phyloP scores from a whole-genome alignment of 2,797 vertebrate genomes.

The Girardinus metallicus region DNA sequence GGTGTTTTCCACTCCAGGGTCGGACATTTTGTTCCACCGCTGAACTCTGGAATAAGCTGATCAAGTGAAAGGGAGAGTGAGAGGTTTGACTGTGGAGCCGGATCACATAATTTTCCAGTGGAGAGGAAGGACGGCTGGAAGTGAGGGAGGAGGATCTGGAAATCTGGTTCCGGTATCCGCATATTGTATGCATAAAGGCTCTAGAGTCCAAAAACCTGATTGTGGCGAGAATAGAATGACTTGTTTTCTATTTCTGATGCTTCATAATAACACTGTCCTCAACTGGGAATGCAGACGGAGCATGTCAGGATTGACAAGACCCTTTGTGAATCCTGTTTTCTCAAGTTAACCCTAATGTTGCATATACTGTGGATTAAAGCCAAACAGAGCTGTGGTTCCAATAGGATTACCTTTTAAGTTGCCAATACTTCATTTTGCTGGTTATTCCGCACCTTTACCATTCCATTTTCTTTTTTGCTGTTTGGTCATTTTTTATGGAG shows the following conservation, averaged over 20 bases:
- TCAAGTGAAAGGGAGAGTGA: conserved; percentile 34
- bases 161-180: conserved; percentile 19
- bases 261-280: background rate
- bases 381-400: too few species aligned
- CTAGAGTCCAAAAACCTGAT: conserved; percentile 2
- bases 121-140: conserved; percentile 9
- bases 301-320: background rate
- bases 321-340: background rate
- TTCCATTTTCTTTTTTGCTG: background rate
- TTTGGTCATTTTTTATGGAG: background rate
- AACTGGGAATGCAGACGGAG: background rate
- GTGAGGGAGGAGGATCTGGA: conserved; percentile 33
- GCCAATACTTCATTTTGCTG: background rate
- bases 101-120: conserved; percentile 63
- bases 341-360: background rate
- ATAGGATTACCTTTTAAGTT: too few species aligned
- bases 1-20: conserved; percentile 72
- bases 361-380: too few species aligned
- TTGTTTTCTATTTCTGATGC: background rate
- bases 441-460: background rate
- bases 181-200: conserved; percentile 15
- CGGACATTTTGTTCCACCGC: conserved; percentile 86
- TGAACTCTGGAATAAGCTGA: conserved; percentile 65
- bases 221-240: background rate
- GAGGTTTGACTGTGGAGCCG: conserved; percentile 48